Conservation (phyloP, 2,888 invertebrate genomes). For the Orchesellides sinensis region DNA sequence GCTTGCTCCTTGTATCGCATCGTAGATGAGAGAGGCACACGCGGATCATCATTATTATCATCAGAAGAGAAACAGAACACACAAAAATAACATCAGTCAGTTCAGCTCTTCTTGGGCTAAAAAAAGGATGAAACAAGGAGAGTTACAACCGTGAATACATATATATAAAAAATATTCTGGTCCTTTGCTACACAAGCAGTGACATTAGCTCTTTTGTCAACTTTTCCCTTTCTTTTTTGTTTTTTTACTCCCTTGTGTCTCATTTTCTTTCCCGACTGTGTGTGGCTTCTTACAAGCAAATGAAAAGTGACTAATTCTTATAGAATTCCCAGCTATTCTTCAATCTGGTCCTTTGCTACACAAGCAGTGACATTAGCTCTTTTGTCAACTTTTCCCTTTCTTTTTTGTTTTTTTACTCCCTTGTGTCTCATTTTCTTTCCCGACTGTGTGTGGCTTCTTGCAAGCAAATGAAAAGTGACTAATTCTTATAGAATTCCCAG, state of each 20-base stretch:
- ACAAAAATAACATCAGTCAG: slow-evolving; percentile 1
- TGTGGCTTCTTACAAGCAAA: slow-evolving; percentile 22
- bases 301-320: slow-evolving; percentile 49
- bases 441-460: slow-evolving; percentile 12
- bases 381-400: slow-evolving; percentile 41
- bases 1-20: slow-evolving; percentile 28
- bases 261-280: slow-evolving; percentile 29
- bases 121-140: background rate
- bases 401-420: slow-evolving; percentile 23
- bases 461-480: slow-evolving; percentile 48
- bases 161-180: background rate
- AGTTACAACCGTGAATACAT: background rate
- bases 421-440: slow-evolving; percentile 44
- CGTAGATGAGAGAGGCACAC: background rate
- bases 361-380: slow-evolving; percentile 46
- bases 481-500: slow-evolving; percentile 17
- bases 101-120: background rate
- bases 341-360: slow-evolving; percentile 15
- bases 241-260: slow-evolving; percentile 43
- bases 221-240: slow-evolving; percentile 12
- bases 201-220: slow-evolving; percentile 53
- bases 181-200: slow-evolving; percentile 28
- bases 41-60: slow-evolving; percentile 19
- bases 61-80: background rate
- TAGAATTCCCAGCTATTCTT: background rate